phyloP scores from a whole-genome alignment of 2,888 invertebrate genomes.

The Dasysyrphus albostriatus region DNA sequence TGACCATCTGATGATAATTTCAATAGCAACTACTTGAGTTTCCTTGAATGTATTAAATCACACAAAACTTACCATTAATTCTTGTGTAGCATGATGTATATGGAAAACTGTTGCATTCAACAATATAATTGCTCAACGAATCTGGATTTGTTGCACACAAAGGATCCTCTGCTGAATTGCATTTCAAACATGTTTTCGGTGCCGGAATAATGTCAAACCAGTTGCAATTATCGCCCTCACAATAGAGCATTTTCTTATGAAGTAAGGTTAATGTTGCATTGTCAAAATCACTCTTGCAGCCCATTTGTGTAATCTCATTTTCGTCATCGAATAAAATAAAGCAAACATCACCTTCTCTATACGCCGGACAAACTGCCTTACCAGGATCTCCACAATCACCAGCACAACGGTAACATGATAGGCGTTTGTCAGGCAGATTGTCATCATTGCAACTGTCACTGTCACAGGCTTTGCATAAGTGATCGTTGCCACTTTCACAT shows the following conservation, averaged over 20 bases:
- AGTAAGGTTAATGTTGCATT: slow-evolving; percentile 66
- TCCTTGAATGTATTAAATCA: not conserved
- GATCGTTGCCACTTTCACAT: slow-evolving; percentile 77
- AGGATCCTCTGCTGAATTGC: slow-evolving; percentile 77
- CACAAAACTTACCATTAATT: slow-evolving; percentile 69
- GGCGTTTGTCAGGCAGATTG: slow-evolving; percentile 77
- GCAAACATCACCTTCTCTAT: slow-evolving; percentile 79
- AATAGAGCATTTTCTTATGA: slow-evolving; percentile 78
- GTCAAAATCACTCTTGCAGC: slow-evolving; percentile 79
- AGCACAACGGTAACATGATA: slow-evolving; percentile 78
- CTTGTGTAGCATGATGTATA: slow-evolving; percentile 77
- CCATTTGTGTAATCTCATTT: slow-evolving; percentile 77
- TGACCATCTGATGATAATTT: slow-evolving; percentile 77
- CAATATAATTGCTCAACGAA: fast-evolving
- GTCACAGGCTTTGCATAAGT: slow-evolving; percentile 77
- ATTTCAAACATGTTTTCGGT: slow-evolving; percentile 76
- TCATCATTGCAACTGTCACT: slow-evolving; percentile 78
- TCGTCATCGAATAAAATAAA: slow-evolving; percentile 78
- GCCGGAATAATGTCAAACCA: slow-evolving; percentile 73
- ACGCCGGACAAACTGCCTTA: slow-evolving; percentile 77
- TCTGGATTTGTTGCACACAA: slow-evolving; percentile 75
- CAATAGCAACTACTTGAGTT: not conserved
- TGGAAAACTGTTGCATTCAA: slow-evolving; percentile 77
- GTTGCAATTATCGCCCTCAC: slow-evolving; percentile 79
- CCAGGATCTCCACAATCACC: slow-evolving; percentile 72